Conservation (phyloP, 2,113 vertebrate genomes). For the Cochlearius cochlearius region DNA sequence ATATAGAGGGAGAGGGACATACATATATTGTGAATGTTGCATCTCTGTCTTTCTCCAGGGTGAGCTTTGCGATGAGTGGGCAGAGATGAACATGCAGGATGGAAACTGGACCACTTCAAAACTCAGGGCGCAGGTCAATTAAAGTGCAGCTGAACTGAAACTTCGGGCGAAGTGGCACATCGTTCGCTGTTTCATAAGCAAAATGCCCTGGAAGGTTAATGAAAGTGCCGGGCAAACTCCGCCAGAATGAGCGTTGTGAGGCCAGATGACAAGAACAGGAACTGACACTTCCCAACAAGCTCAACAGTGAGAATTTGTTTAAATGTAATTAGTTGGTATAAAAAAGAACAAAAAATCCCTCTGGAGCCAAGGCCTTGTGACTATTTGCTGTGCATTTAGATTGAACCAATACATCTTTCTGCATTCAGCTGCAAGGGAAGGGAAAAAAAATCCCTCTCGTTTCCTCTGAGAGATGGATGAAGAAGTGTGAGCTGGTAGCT, state of each 20-base stretch:
- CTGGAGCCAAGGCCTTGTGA: background rate
- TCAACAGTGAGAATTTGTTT: slow-evolving; percentile 22
- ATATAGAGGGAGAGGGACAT: background rate
- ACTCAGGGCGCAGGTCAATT: background rate
- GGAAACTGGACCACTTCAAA: background rate
- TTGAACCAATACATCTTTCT: background rate
- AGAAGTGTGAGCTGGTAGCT: background rate
- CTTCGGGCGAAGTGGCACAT: background rate
- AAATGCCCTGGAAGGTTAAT: background rate
- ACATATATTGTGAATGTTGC: rapidly evolving
- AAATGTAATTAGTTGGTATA: slow-evolving; percentile 10
- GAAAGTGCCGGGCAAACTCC: background rate
- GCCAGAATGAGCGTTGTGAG: background rate
- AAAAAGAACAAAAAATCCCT: background rate
- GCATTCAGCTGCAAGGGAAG: background rate
- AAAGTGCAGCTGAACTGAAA: background rate
- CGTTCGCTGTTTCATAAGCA: background rate
- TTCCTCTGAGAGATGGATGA: background rate
- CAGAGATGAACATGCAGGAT: background rate
- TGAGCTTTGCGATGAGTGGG: background rate
- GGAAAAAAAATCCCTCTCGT: background rate
- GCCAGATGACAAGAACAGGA: background rate
- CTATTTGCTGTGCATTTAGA: background rate
- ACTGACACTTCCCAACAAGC: background rate
- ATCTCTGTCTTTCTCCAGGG: background rate